phyloP scores from a whole-genome alignment of 2,888 invertebrate genomes.

The Pyrrhia umbra region DNA sequence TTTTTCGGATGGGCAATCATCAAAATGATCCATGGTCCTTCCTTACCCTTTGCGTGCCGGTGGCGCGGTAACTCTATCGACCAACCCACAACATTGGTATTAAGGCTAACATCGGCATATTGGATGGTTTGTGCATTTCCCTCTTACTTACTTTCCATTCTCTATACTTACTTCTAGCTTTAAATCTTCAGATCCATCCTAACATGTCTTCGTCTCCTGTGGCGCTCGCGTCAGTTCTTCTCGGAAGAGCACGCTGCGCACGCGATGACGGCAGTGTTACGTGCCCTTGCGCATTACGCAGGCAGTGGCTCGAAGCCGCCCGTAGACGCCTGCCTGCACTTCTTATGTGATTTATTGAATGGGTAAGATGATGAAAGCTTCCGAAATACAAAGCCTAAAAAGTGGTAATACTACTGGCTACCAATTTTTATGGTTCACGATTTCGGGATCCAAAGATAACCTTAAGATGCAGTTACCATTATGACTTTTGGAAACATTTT shows the following conservation, averaged over 20 bases:
- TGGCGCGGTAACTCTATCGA: too few relatives aligned
- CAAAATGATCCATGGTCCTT: too few relatives aligned
- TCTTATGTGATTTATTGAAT: conserved; percentile 82
- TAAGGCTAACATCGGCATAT: too few relatives aligned
- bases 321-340: conserved; percentile 80
- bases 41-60: too few relatives aligned
- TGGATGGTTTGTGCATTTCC: background rate
- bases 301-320: conserved; percentile 73
- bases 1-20: too few relatives aligned
- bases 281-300: conserved; percentile 79
- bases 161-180: background rate
- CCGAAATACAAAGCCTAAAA: too few relatives aligned
- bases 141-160: background rate
- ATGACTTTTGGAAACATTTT: too few relatives aligned
- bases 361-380: conserved; percentile 69
- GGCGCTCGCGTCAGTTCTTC: conserved; percentile 79
- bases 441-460: too few relatives aligned
- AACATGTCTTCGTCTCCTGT: conserved; percentile 77
- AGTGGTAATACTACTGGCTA: too few relatives aligned
- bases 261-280: conserved; percentile 76
- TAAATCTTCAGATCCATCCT: conserved; percentile 72
- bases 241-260: conserved; percentile 81
- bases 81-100: too few relatives aligned
- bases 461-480: too few relatives aligned
- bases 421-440: too few relatives aligned